These are phyloP conservation scores for Podilymbus podiceps DNA, from an alignment of 2,113 vertebrate species.

Conservation along the genomic window DNA sequence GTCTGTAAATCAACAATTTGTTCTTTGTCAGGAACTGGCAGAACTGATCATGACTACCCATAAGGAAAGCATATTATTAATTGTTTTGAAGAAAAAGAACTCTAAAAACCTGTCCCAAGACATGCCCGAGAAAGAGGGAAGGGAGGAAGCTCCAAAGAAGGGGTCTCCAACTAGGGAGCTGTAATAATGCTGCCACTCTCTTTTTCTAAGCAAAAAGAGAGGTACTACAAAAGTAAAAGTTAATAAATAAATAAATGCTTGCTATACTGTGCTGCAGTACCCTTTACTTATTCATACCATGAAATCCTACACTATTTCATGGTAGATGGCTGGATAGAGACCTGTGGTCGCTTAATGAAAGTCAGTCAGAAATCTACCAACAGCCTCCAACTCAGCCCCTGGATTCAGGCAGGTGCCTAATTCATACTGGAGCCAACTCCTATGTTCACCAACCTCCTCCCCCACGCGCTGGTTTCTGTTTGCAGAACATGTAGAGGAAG, in stretches of 20 bases:
- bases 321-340: neutral
- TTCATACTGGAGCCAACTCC: neutral
- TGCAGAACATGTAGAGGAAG: neutral
- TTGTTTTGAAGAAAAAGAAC: neutral
- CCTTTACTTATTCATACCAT: neutral
- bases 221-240: neutral
- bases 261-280: neutral
- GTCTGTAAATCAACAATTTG: neutral
- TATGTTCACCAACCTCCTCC: neutral
- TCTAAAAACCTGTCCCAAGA: neutral
- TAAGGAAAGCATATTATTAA: neutral
- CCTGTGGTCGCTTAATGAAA: too few relatives aligned
- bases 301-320: neutral
- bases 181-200: neutral
- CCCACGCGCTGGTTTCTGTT: neutral
- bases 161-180: neutral
- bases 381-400: neutral
- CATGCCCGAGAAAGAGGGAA: neutral
- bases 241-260: neutral
- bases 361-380: neutral
- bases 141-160: neutral
- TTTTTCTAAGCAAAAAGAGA: neutral
- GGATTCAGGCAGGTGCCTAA: neutral
- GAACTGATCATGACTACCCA: neutral
- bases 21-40: neutral